Percentiles rank a stretch among this genome's conserved stretches.
These are phyloP conservation scores for Anseranas semipalmata DNA, from an alignment of 2,113 vertebrate species.

Conservation along the genomic window DNA sequence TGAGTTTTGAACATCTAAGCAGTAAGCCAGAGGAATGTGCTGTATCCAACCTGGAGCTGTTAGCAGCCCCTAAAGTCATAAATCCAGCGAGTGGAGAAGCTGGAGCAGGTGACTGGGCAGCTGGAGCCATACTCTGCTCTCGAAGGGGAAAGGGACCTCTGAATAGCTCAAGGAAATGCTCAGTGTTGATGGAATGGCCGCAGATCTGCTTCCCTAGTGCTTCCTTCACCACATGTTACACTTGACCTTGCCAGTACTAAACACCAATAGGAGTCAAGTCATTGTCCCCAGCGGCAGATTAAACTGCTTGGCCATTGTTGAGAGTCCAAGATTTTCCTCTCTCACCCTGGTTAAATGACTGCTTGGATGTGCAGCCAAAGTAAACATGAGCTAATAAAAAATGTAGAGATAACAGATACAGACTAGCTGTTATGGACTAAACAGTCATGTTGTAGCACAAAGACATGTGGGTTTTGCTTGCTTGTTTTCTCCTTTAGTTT, in stretches of 20 bases:
- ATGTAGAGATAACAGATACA: slow-evolving; percentile 1
- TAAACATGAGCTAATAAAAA: slow-evolving; percentile 59
- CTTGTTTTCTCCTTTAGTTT: not conserved
- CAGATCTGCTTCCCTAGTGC: slow-evolving; percentile 52
- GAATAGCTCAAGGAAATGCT: slow-evolving; percentile 53
- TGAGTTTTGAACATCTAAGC: not conserved
- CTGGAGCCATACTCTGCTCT: not conserved
- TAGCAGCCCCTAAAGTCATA: not conserved
- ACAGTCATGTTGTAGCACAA: not conserved
- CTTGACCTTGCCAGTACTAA: slow-evolving; percentile 29
- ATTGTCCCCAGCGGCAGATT: slow-evolving; percentile 56
- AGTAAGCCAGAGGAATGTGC: not conserved
- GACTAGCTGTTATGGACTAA: not conserved
- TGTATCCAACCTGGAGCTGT: slow-evolving; percentile 17
- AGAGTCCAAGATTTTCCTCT: slow-evolving; percentile 62
- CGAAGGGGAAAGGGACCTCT: not conserved
- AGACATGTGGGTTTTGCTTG: not conserved
- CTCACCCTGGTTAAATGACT: slow-evolving; percentile 2
- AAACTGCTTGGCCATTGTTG: slow-evolving; percentile 50
- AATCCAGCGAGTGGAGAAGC: not conserved
- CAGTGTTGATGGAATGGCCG: not conserved
- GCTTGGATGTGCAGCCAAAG: slow-evolving; percentile 54
- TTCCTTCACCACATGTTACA: slow-evolving; percentile 48
- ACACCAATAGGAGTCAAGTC: slow-evolving; percentile 33
- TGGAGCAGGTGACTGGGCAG: slow-evolving; percentile 37